phyloP scores from a whole-genome alignment of 2,797 vertebrate species.

The Poliocrania exsul region DNA sequence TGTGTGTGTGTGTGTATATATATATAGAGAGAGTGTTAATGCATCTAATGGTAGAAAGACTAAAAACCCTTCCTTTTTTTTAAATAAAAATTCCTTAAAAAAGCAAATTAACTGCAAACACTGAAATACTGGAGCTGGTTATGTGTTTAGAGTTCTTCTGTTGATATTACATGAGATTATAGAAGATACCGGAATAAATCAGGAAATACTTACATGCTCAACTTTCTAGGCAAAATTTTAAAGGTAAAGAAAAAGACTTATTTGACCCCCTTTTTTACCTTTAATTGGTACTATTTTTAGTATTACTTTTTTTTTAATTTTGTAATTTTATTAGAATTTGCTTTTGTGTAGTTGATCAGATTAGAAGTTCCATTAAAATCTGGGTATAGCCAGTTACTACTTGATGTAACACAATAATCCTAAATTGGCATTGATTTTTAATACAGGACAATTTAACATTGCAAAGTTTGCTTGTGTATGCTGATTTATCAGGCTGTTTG shows the following conservation, averaged over 20 bases:
- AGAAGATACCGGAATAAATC: background rate
- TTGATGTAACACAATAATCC: background rate
- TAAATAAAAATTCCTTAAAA: too few relatives aligned
- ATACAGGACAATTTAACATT: background rate
- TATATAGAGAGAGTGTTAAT: too few relatives aligned
- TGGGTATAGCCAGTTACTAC: background rate
- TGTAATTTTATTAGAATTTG: background rate
- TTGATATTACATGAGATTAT: background rate
- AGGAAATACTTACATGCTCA: background rate
- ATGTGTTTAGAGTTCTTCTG: background rate
- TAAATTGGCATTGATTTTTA: background rate
- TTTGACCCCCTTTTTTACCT: background rate
- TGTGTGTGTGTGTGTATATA: too few relatives aligned
- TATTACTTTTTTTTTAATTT: background rate
- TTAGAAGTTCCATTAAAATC: background rate
- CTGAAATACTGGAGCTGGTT: background rate
- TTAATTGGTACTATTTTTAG: background rate
- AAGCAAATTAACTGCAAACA: background rate
- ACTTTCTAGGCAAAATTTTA: background rate
- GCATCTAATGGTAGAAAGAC: background rate
- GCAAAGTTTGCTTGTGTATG: background rate
- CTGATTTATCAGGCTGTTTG: background rate
- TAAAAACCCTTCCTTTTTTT: background rate
- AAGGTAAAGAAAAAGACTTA: background rate
- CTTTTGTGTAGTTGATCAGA: background rate